Conservation (phyloP, 2,797 vertebrate species). For the Hoplostethus mediterraneus region DNA sequence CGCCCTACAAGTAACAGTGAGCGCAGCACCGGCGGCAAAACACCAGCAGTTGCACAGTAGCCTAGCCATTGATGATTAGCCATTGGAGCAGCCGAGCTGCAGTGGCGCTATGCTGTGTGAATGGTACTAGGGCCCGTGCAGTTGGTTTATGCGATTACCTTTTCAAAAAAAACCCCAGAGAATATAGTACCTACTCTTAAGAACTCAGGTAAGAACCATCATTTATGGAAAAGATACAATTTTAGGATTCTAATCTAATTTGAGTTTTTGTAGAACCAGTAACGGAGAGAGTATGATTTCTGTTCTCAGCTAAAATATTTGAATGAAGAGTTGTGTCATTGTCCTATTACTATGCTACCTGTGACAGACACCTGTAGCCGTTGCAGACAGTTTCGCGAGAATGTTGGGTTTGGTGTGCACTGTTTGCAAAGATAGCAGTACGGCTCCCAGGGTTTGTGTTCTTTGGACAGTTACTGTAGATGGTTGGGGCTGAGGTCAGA, state of each 20-base stretch:
- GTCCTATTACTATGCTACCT: conserved; percentile 45
- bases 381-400: conserved; percentile 39
- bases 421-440: conserved; percentile 66
- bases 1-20: conserved; percentile 55
- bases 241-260: background rate
- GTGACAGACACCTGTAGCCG: conserved; percentile 52
- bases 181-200: conserved; percentile 15
- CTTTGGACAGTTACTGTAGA: conserved; percentile 62
- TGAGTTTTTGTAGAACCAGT: background rate
- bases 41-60: conserved; percentile 26
- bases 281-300: background rate
- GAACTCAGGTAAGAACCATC: conserved; percentile 54
- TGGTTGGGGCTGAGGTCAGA: conserved; percentile 63
- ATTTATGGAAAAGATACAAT: conserved; percentile 7
- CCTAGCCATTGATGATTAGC: conserved; percentile 23
- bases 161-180: conserved; percentile 12
- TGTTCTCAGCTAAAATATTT: background rate
- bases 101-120: conserved; percentile 12
- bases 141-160: background rate
- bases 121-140: background rate
- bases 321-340: conserved; percentile 10
- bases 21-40: conserved; percentile 35
- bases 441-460: conserved; percentile 62
- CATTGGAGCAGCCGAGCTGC: conserved; percentile 32
- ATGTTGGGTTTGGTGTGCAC: conserved; percentile 46